Evolutionary conservation across 2,113 vertebrate genomes (phyloP).

Genomic region (Nibea coibor): DNA sequence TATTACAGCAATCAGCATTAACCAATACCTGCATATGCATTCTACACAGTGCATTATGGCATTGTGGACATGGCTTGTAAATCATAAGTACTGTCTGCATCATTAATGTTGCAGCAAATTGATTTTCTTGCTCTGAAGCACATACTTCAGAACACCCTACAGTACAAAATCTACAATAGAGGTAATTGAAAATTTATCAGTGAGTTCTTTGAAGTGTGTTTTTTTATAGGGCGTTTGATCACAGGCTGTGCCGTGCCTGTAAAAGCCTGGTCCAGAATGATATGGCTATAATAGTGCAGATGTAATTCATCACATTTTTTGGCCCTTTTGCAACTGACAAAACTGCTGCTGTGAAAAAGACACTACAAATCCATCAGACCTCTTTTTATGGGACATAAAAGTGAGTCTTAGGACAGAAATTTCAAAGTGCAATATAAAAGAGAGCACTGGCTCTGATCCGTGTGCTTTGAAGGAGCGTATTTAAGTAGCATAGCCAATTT

Average conservation of each 20-base stretch:
- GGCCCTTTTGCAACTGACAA: constrained; percentile 56
- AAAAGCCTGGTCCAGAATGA: constrained; percentile 64
- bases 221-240: constrained; percentile 64
- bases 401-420: constrained; percentile 65
- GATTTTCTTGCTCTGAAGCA: constrained; percentile 56
- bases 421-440: constrained; percentile 71
- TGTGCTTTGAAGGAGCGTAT: constrained; percentile 59
- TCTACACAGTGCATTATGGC: constrained; percentile 16
- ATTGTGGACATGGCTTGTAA: constrained; percentile 40
- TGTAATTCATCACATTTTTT: constrained; percentile 77
- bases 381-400: constrained; percentile 74
- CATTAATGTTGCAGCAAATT: constrained; percentile 59
- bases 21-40: constrained; percentile 22
- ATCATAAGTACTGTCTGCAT: constrained; percentile 38
- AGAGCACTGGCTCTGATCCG: constrained; percentile 63
- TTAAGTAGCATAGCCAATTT: constrained; percentile 58
- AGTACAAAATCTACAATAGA: constrained; percentile 59
- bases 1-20: constrained; percentile 21
- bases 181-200: constrained; percentile 75
- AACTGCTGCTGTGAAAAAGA: constrained; percentile 74
- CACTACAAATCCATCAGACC: constrained; percentile 63
- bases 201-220: constrained; percentile 69
- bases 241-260: constrained; percentile 54
- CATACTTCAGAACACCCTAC: constrained; percentile 54
- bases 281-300: constrained; percentile 70